Evolutionary conservation across 2,113 vertebrate genomes (phyloP).

Genomic region (Alethe diademata): DNA sequence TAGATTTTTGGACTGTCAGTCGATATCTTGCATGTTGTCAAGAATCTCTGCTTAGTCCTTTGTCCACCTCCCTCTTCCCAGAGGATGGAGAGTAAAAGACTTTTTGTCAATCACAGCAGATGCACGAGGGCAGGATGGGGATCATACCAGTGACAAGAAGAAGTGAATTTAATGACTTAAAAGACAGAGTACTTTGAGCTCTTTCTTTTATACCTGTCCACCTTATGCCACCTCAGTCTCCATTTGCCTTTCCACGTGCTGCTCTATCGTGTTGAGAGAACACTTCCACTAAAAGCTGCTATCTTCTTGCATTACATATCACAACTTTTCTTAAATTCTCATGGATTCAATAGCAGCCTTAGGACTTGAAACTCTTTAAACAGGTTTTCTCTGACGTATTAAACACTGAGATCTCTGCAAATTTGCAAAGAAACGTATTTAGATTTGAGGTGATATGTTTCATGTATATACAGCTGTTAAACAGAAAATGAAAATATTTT

Average conservation of each 20-base stretch:
- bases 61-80: not conserved
- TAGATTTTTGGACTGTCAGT: not conserved
- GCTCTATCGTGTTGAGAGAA: fast-evolving
- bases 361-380: not conserved
- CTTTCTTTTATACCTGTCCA: not conserved
- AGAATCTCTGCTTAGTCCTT: not conserved
- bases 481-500: not conserved
- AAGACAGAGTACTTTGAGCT: not conserved
- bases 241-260: not conserved
- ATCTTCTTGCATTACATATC: fast-evolving
- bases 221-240: not conserved
- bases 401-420: not conserved
- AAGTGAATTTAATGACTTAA: not conserved
- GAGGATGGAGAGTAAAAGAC: not conserved
- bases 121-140: not conserved
- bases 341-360: not conserved
- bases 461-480: not conserved
- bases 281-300: not conserved
- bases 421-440: not conserved
- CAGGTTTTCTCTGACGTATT: not conserved
- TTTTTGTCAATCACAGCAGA: not conserved
- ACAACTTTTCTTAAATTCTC: not conserved
- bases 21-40: not conserved
- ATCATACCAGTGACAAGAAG: not conserved
- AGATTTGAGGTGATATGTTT: not conserved